Conservation (phyloP, 2,797 vertebrate species). For the Euphonia xanthogaster region DNA sequence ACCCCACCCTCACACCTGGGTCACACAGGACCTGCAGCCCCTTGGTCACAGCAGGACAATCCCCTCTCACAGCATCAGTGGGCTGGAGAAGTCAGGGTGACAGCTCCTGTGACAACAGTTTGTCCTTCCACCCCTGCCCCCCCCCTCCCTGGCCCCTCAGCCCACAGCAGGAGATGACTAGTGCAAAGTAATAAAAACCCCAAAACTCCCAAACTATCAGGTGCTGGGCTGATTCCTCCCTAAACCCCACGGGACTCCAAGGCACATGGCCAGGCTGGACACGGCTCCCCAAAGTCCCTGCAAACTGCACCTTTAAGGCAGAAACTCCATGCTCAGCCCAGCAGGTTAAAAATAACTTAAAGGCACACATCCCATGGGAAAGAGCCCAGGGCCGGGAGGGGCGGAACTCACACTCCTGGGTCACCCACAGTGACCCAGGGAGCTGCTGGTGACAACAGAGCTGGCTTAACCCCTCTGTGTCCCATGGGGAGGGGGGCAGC, state of each 20-base stretch:
- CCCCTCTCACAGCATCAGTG: neutral
- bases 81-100: neutral
- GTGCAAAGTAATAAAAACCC: slow-evolving; percentile 41
- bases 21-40: neutral
- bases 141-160: neutral
- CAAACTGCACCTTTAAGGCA: slow-evolving; percentile 35
- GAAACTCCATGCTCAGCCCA: neutral
- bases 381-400: neutral
- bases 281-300: neutral
- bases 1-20: neutral
- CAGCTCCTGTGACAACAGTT: fast-evolving
- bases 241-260: neutral
- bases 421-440: neutral
- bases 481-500: neutral
- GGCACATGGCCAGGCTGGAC: neutral
- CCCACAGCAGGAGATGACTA: neutral
- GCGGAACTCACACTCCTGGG: neutral
- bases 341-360: slow-evolving; percentile 63
- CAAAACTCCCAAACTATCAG: neutral
- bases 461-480: neutral
- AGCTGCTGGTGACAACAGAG: neutral
- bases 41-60: neutral
- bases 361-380: slow-evolving; percentile 29
- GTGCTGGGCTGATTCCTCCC: neutral
- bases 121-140: neutral